phyloP scores from a whole-genome alignment of 2,113 vertebrate genomes.

The Nicator chloris region DNA sequence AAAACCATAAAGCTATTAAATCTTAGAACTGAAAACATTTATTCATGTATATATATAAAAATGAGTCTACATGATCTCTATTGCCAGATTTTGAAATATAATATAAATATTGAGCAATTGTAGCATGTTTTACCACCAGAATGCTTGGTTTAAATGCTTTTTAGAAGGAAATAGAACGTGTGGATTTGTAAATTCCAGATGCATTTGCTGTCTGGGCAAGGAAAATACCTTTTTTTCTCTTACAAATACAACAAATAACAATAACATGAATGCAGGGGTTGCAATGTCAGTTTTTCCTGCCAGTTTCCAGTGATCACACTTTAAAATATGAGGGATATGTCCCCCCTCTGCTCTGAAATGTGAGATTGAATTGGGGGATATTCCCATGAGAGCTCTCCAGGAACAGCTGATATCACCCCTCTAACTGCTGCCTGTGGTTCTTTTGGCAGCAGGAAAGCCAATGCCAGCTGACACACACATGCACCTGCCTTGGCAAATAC shows the following conservation, averaged over 20 bases:
- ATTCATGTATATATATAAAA: background rate
- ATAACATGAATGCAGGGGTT: background rate
- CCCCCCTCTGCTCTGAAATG: background rate
- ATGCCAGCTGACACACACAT: background rate
- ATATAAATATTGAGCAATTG: background rate
- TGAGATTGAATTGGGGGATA: background rate
- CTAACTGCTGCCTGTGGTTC: background rate
- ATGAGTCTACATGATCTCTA: background rate
- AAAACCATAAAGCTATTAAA: background rate
- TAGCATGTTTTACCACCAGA: background rate
- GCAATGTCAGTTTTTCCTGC: background rate
- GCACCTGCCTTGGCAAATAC: background rate
- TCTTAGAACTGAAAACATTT: background rate
- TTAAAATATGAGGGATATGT: background rate
- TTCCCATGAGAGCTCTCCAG: background rate
- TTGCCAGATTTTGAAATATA: background rate
- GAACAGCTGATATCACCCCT: background rate
- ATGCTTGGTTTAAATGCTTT: background rate
- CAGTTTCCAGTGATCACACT: background rate
- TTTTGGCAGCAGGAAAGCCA: background rate
- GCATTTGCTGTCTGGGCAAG: background rate
- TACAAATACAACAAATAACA: background rate
- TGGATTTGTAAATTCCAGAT: background rate
- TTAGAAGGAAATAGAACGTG: background rate
- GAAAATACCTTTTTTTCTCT: background rate